phyloP scores from a whole-genome alignment of 2,797 vertebrate species.

The Alcedo atthis region DNA sequence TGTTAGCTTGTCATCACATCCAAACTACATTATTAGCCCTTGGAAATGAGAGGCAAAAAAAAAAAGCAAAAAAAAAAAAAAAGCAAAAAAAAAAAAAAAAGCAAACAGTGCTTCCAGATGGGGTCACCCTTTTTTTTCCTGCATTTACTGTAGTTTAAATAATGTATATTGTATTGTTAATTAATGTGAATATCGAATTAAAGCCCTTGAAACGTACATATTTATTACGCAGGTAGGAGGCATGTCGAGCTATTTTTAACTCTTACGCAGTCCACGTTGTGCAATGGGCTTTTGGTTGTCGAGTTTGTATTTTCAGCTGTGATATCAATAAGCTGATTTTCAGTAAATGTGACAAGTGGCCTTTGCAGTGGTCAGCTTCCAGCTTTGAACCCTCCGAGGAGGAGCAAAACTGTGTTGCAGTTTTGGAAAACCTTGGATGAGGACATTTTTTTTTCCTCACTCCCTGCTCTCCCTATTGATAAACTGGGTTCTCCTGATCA shows the following conservation, averaged over 20 bases:
- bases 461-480: conserved; percentile 81
- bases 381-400: conserved; percentile 83
- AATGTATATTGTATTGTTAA: conserved; percentile 89
- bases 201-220: conserved; percentile 83
- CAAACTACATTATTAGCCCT: conserved; percentile 69
- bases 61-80: no score
- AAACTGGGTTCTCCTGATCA: conserved; percentile 86
- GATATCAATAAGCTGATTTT: conserved; percentile 84
- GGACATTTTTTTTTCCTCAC: conserved; percentile 72
- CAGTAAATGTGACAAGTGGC: conserved; percentile 84
- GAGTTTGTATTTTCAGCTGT: conserved; percentile 80
- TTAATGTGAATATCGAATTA: conserved; percentile 88
- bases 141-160: conserved; percentile 83
- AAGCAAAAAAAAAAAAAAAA: conserved; percentile 29
- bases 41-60: not conserved
- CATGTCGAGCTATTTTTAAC: conserved; percentile 86
- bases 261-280: conserved; percentile 76
- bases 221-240: conserved; percentile 86
- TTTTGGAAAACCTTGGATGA: conserved; percentile 83
- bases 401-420: conserved; percentile 77
- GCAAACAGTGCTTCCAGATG: conserved; percentile 79
- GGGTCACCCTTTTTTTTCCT: conserved; percentile 79
- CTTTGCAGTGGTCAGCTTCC: conserved; percentile 87
- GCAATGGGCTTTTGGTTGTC: conserved; percentile 76
- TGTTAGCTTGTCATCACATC: conserved; percentile 77